phyloP scores from a whole-genome alignment of 1,140 invertebrate species.

The Procambarus virginalis region DNA sequence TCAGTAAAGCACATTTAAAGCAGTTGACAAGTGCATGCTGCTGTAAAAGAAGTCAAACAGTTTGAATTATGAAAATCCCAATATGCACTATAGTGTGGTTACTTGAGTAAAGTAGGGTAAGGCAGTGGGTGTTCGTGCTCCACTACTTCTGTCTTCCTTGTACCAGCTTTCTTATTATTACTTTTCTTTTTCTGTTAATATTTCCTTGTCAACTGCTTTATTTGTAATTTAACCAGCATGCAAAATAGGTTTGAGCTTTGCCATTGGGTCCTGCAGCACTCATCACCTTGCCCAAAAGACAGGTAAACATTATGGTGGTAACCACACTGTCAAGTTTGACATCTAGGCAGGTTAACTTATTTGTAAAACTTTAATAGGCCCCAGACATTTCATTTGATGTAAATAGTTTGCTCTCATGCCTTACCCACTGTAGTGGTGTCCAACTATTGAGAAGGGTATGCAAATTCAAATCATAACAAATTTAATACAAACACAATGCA shows the following conservation, averaged over 20 bases:
- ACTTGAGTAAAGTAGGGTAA: background rate
- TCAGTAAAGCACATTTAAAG: background rate
- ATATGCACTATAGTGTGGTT: background rate
- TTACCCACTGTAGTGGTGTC: background rate
- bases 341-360: no score
- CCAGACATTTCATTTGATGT: no score
- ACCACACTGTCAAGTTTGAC: no score
- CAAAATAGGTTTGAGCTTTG: background rate
- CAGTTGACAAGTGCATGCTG: background rate
- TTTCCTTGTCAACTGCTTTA: background rate
- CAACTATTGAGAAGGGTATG: background rate
- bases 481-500: background rate
- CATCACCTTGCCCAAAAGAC: background rate
- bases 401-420: no score
- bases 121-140: no score
- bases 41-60: background rate
- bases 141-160: no score
- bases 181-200: background rate
- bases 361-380: no score
- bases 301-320: background rate
- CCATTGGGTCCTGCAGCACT: background rate
- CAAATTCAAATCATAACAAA: background rate
- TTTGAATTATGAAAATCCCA: background rate
- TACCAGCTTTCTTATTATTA: background rate
- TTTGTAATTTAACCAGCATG: background rate